Evolutionary conservation across 2,113 vertebrate species (phyloP).

Genomic region (Cariama cristata): DNA sequence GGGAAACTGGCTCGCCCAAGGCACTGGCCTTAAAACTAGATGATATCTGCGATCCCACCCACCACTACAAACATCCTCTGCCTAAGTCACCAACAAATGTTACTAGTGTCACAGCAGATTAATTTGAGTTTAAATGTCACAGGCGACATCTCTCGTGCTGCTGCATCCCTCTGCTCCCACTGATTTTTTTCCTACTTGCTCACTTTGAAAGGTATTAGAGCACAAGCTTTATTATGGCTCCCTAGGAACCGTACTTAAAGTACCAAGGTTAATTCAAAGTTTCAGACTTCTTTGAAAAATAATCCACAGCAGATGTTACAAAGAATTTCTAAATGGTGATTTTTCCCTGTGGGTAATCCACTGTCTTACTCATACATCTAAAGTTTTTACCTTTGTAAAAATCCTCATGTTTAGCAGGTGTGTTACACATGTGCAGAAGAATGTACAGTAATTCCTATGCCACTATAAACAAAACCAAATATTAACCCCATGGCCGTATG

Average conservation of each 20-base stretch:
- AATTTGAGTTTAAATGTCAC: conserved; percentile 54
- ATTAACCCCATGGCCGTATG: background rate
- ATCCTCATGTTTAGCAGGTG: background rate
- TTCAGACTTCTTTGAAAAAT: background rate
- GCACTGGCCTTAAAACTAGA: background rate
- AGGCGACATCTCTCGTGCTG: background rate
- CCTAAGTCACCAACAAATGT: conserved; percentile 40
- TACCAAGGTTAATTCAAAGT: conserved; percentile 43
- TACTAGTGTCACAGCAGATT: conserved; percentile 34
- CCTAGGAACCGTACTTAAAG: conserved; percentile 19
- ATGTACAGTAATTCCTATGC: background rate
- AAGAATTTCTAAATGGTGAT: background rate
- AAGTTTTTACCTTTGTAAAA: background rate
- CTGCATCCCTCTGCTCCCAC: background rate
- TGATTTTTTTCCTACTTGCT: background rate
- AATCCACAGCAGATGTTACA: background rate
- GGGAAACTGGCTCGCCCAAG: background rate
- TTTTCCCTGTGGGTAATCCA: background rate
- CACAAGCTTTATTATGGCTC: background rate
- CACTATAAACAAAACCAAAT: background rate
- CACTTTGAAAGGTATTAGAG: background rate
- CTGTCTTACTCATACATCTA: background rate
- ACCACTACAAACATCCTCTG: background rate
- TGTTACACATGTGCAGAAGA: background rate
- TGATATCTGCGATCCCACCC: background rate